Percentiles rank a stretch among this genome's conserved stretches.
These are phyloP conservation scores for Rhinichthys osculus DNA, from an alignment of 2,797 vertebrate genomes.

Conservation along the genomic window DNA sequence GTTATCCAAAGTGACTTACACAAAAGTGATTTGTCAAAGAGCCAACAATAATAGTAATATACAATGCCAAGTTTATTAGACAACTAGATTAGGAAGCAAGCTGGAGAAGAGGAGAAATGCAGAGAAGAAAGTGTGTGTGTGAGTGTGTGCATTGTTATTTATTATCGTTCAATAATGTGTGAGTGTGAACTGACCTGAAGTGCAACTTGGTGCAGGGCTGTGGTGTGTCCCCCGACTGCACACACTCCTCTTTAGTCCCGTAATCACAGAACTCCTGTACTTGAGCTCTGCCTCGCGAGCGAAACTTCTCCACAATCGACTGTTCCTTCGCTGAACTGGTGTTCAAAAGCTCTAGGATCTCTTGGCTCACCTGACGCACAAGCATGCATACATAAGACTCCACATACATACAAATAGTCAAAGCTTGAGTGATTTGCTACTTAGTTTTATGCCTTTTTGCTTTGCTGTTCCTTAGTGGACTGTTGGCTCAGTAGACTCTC, in stretches of 20 bases:
- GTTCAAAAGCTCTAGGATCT: conserved; percentile 93
- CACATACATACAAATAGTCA: not conserved
- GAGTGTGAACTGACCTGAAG: conserved; percentile 82
- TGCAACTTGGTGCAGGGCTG: conserved; percentile 91
- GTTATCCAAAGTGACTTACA: not conserved
- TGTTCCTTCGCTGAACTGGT: conserved; percentile 95
- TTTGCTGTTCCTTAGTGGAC: conserved; percentile 94
- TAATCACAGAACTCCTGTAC: conserved; percentile 96
- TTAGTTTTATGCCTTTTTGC: conserved; percentile 85
- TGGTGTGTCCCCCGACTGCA: conserved; percentile 84
- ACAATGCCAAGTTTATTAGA: not conserved
- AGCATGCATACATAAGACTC: conserved; percentile 13
- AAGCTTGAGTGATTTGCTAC: not conserved
- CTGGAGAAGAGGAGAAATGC: not conserved
- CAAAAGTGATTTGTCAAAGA: not conserved
- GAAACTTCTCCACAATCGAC: conserved; percentile 94
- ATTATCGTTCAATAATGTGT: not conserved
- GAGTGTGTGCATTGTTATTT: not conserved
- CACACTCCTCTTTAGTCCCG: conserved; percentile 94
- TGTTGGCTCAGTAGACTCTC: conserved; percentile 93
- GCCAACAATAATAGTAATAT: not conserved
- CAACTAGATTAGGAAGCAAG: not conserved
- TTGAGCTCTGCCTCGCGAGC: conserved; percentile 91
- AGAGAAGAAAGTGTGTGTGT: not conserved
- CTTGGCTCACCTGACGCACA: conserved; percentile 86